Conservation (phyloP, 2,797 vertebrate species). For the Anomalospiza imberbis region DNA sequence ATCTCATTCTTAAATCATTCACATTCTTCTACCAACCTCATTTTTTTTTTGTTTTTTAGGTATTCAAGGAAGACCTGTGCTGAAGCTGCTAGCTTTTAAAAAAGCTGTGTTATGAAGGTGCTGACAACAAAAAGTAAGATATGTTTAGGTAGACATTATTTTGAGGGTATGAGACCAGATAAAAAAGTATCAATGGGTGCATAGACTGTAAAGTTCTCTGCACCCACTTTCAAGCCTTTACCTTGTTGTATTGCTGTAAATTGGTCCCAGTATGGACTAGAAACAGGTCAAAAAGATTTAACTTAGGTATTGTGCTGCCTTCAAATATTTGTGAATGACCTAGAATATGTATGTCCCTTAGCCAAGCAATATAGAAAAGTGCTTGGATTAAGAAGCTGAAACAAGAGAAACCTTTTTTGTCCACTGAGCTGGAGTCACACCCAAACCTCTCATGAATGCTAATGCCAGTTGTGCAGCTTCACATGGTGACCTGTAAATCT, state of each 20-base stretch:
- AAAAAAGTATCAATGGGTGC: neutral
- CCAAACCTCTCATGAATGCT: slow-evolving; percentile 53
- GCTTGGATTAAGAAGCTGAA: slow-evolving; percentile 30
- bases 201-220: neutral
- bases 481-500: neutral
- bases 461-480: slow-evolving; percentile 51
- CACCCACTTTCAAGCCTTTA: neutral
- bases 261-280: neutral
- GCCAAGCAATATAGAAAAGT: neutral
- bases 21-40: neutral
- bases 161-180: neutral
- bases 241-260: neutral
- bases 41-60: neutral
- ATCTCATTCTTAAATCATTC: slow-evolving; percentile 21
- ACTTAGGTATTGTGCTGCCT: slow-evolving; percentile 30
- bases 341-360: neutral
- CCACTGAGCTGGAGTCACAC: slow-evolving; percentile 47
- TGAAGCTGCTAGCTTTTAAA: slow-evolving; percentile 1
- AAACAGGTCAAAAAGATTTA: slow-evolving; percentile 5
- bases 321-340: slow-evolving; percentile 39
- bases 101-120: slow-evolving; percentile 1
- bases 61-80: neutral
- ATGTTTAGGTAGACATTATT: slow-evolving; percentile 34
- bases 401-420: slow-evolving; percentile 41
- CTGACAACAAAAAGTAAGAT: neutral